phyloP scores from a whole-genome alignment of 2,797 vertebrate species.

The Enoplosus armatus region DNA sequence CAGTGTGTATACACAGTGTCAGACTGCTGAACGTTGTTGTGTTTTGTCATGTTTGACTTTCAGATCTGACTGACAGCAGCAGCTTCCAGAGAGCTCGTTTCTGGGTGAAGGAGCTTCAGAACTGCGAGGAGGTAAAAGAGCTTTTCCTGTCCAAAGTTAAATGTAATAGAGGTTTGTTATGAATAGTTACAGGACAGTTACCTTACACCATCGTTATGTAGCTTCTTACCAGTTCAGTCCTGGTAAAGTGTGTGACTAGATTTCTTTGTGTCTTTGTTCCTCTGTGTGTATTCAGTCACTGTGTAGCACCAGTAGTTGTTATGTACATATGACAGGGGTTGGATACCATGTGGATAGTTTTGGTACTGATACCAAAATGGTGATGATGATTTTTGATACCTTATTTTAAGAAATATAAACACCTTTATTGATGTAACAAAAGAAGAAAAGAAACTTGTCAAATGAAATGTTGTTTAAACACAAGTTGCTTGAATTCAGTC shows the following conservation, averaged over 20 bases:
- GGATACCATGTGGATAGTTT: not conserved
- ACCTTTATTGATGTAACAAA: not conserved
- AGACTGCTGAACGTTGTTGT: not conserved
- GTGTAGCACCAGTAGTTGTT: not conserved
- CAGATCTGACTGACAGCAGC: conserved; percentile 95
- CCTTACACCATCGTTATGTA: not conserved
- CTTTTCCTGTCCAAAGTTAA: not conserved
- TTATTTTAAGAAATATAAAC: not conserved
- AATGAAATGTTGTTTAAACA: not conserved
- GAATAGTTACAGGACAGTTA: not conserved
- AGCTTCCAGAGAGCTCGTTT: conserved; percentile 96
- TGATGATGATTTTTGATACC: not conserved
- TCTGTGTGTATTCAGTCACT: not conserved
- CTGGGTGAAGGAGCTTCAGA: conserved; percentile 98
- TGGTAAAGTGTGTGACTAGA: not conserved
- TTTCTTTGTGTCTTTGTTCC: not conserved
- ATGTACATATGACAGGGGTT: not conserved
- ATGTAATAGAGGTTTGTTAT: not conserved
- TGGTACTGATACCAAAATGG: not conserved
- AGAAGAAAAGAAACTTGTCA: not conserved
- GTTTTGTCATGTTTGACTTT: conserved; percentile 4
- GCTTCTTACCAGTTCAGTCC: not conserved
- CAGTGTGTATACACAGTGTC: not conserved
- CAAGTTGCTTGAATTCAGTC: too few species aligned
- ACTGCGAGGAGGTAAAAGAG: conserved; percentile 91